Conservation (phyloP, 2,888 invertebrate genomes). For the Drepanosiphum platanoidis region DNA sequence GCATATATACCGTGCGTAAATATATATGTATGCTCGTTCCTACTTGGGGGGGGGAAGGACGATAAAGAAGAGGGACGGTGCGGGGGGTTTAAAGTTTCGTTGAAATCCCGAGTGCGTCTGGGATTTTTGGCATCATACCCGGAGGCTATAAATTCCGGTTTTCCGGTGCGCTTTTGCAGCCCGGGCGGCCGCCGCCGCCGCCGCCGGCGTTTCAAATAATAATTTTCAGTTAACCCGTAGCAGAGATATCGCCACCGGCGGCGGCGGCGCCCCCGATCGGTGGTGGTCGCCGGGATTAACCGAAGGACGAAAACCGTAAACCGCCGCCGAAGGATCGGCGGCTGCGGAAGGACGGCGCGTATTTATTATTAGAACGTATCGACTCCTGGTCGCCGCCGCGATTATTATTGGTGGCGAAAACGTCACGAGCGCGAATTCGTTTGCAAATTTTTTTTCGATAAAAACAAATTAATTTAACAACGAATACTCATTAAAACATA, state of each 20-base stretch:
- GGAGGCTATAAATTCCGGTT: constrained; percentile 39
- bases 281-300: not conserved
- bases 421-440: too few relatives aligned
- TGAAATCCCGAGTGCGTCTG: constrained; percentile 48
- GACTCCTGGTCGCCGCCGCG: too few relatives aligned
- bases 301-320: not conserved
- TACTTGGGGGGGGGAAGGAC: not conserved
- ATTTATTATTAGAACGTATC: too few relatives aligned
- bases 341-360: not conserved
- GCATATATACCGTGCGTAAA: not conserved
- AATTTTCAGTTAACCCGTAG: constrained; percentile 45
- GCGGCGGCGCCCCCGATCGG: too few relatives aligned
- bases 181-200: too few relatives aligned
- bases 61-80: not conserved
- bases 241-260: not conserved
- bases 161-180: constrained; percentile 22
- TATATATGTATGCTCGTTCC: too few relatives aligned
- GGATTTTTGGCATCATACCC: constrained; percentile 51
- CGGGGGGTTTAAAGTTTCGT: constrained; percentile 39
- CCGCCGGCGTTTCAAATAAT: constrained; percentile 23
- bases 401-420: too few relatives aligned
- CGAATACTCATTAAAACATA: too few relatives aligned
- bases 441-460: too few relatives aligned
- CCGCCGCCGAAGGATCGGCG: not conserved
- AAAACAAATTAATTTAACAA: too few relatives aligned